Evolutionary conservation across 2,888 invertebrate species (phyloP).

Genomic region (Coleophora deauratella): DNA sequence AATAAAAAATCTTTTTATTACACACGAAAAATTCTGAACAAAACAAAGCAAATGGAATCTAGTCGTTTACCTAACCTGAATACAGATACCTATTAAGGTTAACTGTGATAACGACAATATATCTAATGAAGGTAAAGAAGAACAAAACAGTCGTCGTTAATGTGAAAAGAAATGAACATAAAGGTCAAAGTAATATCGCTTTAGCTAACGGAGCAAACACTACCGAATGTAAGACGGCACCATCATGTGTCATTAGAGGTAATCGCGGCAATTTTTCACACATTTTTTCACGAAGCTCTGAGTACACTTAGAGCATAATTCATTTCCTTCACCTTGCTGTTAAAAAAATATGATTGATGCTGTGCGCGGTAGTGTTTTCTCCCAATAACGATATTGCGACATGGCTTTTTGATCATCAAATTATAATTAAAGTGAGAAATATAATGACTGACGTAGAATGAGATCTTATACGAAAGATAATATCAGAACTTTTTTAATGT

Average conservation of each 20-base stretch:
- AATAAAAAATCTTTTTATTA: no score
- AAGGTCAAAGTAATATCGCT: slow-evolving; percentile 35
- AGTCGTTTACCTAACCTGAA: not conserved
- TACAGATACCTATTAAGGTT: not conserved
- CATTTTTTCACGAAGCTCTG: slow-evolving; percentile 52
- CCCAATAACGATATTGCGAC: slow-evolving; percentile 35
- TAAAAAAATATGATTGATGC: slow-evolving; percentile 63
- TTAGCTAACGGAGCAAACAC: slow-evolving; percentile 34
- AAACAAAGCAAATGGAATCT: not conserved
- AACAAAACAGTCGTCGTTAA: slow-evolving; percentile 25
- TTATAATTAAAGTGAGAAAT: slow-evolving; percentile 21
- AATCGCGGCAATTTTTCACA: slow-evolving; percentile 62
- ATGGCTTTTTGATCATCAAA: slow-evolving; percentile 41
- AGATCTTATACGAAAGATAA: no score
- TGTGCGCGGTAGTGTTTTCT: slow-evolving; percentile 35
- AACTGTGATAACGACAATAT: slow-evolving; percentile 5
- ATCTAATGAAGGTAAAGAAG: slow-evolving; percentile 13
- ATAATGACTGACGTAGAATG: slow-evolving; percentile 14
- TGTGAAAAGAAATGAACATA: slow-evolving; percentile 31
- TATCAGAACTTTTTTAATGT: no score
- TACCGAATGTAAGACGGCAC: slow-evolving; percentile 35
- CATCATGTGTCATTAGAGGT: slow-evolving; percentile 51
- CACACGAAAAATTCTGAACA: not conserved
- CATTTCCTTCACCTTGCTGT: slow-evolving; percentile 51
- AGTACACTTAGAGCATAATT: slow-evolving; percentile 47